These are phyloP conservation scores for Ophion slaviceki DNA, from an alignment of 2,888 invertebrate genomes.

Conservation along the genomic window DNA sequence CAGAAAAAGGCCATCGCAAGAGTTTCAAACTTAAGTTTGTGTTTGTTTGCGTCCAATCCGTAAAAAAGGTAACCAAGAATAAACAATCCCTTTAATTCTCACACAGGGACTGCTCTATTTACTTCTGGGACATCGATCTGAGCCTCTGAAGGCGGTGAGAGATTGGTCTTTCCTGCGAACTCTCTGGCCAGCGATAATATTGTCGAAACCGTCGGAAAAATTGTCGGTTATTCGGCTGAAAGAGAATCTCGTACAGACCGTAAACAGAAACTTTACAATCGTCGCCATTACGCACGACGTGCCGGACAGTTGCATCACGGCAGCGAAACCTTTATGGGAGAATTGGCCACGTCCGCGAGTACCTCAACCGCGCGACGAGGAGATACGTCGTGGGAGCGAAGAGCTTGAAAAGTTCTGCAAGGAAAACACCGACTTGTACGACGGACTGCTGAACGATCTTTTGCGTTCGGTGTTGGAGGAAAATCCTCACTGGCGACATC, in stretches of 20 bases:
- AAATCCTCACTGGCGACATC: conserved; percentile 92
- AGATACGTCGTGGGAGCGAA: conserved; percentile 82
- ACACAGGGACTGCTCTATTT: conserved; percentile 90
- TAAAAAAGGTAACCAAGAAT: too few species aligned
- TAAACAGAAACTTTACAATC: conserved; percentile 87
- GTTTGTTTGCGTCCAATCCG: too few species aligned
- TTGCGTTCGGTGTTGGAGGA: conserved; percentile 85
- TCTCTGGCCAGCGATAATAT: conserved; percentile 92
- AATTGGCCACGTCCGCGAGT: conserved; percentile 79
- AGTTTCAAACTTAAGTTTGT: too few species aligned
- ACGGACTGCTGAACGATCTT: conserved; percentile 84
- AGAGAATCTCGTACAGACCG: conserved; percentile 85
- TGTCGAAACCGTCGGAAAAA: conserved; percentile 93
- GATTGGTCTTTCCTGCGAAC: conserved; percentile 90
- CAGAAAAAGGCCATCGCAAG: too few species aligned
- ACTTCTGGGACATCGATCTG: conserved; percentile 88
- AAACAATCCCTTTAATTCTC: not conserved
- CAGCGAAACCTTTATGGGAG: conserved; percentile 84
- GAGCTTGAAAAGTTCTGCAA: conserved; percentile 82
- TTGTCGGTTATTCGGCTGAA: conserved; percentile 89
- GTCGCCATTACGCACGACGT: conserved; percentile 86
- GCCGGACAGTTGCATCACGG: conserved; percentile 84
- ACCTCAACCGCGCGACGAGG: conserved; percentile 80
- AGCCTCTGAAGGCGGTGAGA: conserved; percentile 88
- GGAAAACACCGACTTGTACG: conserved; percentile 85